Evolutionary conservation across 2,888 invertebrate genomes (phyloP).

Genomic region (Phaonia tiefii): DNA sequence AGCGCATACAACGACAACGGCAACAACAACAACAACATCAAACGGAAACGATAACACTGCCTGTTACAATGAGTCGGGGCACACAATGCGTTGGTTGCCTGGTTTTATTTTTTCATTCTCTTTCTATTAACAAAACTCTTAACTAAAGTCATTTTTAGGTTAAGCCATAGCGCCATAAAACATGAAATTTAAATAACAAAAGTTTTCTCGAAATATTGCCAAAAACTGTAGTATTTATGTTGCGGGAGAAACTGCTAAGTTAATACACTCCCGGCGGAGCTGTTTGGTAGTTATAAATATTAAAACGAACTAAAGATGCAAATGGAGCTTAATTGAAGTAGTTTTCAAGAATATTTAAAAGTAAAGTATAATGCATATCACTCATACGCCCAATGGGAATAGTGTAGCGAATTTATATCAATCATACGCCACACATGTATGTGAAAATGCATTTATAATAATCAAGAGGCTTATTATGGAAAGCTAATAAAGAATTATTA

Average conservation of each 20-base stretch:
- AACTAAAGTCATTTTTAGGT: constrained; percentile 60
- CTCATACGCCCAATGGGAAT: no score
- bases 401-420: no score
- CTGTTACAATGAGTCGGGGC: constrained; percentile 52
- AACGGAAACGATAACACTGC: constrained; percentile 51
- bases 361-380: no score
- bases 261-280: constrained; percentile 19
- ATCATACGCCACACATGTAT: no score
- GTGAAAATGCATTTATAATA: no score
- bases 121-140: constrained; percentile 52
- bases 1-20: constrained; percentile 43
- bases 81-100: constrained; percentile 42
- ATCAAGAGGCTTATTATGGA: no score
- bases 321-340: constrained; percentile 32
- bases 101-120: neutral
- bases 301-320: constrained; percentile 23
- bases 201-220: constrained; percentile 34
- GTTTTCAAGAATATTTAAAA: no score
- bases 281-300: constrained; percentile 12
- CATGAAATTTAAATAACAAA: constrained; percentile 66
- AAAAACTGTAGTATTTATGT: neutral
- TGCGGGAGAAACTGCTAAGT: neutral
- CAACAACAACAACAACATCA: constrained; percentile 29
- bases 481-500: no score
- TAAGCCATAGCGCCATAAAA: constrained; percentile 59